Base-by-base conservation (phyloP, 1,140 invertebrate species). In the Ectropis grisescens region DNA sequence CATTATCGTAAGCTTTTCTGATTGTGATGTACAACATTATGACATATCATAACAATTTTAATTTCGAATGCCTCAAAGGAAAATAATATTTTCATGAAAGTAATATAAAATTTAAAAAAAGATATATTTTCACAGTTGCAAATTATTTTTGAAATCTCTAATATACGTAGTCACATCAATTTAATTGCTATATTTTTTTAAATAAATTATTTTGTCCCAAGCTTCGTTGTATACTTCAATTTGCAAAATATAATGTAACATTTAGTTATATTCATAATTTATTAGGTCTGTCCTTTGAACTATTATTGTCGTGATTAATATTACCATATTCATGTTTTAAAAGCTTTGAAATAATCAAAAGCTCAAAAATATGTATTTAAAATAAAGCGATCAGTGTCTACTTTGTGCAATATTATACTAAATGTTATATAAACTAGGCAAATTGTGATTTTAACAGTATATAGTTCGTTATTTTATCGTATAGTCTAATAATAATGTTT, bases 391-490 rank as follows among this genome's bases (percentile, higher is more conserved):
- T 71, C 56, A 47, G 43, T 76, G 68, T 76, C 57, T 70, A 68
- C 59, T 54, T 64, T 64, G 58, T 70, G 72, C 69, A 78, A 70
- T 70, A 62, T 59, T 47, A 55, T 52, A 52, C 47, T 61, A 48
- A 61, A 74, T 66, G 57, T 68, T 69, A 66, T 53, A 41, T 36
- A 19, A 38, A 74, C 68, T 79, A 76, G 71, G 69, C 59, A 43
- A 74, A 79, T 67, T 79, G 74, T 79, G 74, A 79, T 79, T 76
- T 66, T 71, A 74, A 58, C 51, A 58, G n/a, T n/a, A 59, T 61
- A 79, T 74, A 71, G 68, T 66, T 67, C 58, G 52, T 61, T 49
- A 72, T 70, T 71, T 68, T 68, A 61, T 67, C 55, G 57, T 56
- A 69, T 66, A 66, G 53, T 53, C 58, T 57, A 61, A 44, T 33